phyloP scores from a whole-genome alignment of 2,888 invertebrate genomes.

The Lycocerus yunnanus region DNA sequence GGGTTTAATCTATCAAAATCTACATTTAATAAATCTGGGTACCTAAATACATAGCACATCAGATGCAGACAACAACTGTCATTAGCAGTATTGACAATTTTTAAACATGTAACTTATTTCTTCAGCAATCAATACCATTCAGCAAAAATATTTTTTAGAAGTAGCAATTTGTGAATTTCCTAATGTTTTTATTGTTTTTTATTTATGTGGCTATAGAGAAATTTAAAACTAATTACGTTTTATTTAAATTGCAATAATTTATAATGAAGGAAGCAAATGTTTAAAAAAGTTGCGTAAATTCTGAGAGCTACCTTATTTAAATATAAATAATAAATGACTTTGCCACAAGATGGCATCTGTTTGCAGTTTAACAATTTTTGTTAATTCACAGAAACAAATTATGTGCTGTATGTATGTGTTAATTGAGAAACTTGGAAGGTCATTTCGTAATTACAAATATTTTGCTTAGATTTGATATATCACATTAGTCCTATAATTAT shows the following conservation, averaged over 20 bases:
- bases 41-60: background rate
- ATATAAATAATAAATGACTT: background rate
- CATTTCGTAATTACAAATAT: background rate
- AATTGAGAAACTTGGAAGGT: background rate
- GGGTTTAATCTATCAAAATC: background rate
- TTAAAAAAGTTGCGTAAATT: background rate
- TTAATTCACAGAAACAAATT: background rate
- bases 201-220: too few species aligned
- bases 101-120: background rate
- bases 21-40: background rate
- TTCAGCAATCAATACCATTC: background rate
- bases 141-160: background rate
- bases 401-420: background rate
- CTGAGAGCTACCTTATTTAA: background rate
- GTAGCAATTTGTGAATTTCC: too few species aligned
- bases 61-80: background rate
- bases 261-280: too few species aligned
- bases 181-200: too few species aligned
- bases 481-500: background rate
- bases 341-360: background rate
- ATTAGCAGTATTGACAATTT: background rate
- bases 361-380: background rate
- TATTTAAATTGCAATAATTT: too few species aligned
- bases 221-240: too few species aligned
- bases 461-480: background rate